Conservation (phyloP, 2,113 vertebrate species). For the Thunnus maccoyii region DNA sequence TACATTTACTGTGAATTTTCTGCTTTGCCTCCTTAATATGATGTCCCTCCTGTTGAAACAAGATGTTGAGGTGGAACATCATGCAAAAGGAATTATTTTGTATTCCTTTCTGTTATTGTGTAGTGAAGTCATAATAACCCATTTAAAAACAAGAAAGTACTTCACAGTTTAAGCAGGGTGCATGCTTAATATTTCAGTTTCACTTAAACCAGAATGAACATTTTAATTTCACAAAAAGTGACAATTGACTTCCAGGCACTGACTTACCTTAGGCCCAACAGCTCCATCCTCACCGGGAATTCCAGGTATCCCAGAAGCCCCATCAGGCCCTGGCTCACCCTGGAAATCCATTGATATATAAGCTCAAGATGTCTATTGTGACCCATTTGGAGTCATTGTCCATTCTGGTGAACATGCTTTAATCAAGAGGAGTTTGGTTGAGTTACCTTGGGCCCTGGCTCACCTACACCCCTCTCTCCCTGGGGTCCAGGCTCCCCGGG, state of each 20-base stretch:
- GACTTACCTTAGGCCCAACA: conserved; percentile 80
- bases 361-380: background rate
- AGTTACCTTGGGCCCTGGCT: conserved; percentile 83
- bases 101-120: too few species aligned
- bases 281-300: conserved; percentile 85
- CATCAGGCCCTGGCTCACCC: conserved; percentile 80
- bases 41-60: too few species aligned
- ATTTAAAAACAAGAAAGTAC: too few species aligned
- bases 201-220: background rate
- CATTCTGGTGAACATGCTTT: background rate
- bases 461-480: conserved; percentile 80
- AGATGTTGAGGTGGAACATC: too few species aligned
- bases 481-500: conserved; percentile 80
- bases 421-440: background rate
- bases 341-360: conserved; percentile 46
- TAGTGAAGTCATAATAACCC: too few species aligned
- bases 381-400: too few species aligned
- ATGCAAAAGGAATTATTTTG: too few species aligned
- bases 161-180: background rate
- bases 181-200: background rate
- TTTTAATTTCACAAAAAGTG: background rate
- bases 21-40: too few species aligned
- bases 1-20: too few species aligned
- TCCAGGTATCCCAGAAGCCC: conserved; percentile 80
- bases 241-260: background rate